Evolutionary conservation across 2,797 vertebrate species (phyloP), one percentile per base, ranked within the genome.

Genomic region (Falco naumanni): DNA sequence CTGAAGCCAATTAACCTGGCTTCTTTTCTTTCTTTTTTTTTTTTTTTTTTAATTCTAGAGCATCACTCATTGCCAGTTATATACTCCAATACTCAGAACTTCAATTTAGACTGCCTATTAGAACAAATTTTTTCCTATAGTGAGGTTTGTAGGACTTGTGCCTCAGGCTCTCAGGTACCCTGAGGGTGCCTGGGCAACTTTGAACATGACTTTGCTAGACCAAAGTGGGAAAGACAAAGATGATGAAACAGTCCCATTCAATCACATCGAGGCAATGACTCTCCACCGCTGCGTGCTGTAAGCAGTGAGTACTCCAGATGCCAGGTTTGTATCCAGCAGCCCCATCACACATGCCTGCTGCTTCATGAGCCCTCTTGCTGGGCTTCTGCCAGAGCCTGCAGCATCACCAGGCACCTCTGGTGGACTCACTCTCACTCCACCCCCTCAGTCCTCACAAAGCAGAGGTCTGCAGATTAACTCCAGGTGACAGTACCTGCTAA

Each of bases 281-380:
- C 16, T 41, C 65, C 34, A n/a, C 19, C 1, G 5, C 51, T 2
- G 1, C 12, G 3, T 7, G 5, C 5, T 13, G 13, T 1, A 31
- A 37, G 19, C 12, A 51, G 12, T 2, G 11, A 1, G 37, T 7
- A 11, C 14, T 59, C 24, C 82, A 33, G 16, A 14, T 13, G 12
- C 59, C 48, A 34, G 37, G 34, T 25, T 75, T 10, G 0, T 24
- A 56, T 10, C 25, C 5, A 6, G 31, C 45, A 43, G 65, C 8
- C 39, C 25, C 14, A 26, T 10, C 3, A 21, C 34, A 24, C 3
- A 0, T 7, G 31, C 18, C 20, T 10, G 39, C 31, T 63, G 28
- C 39, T 34, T 65, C 59, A 10, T 6, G 33, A 75, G 34, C 50
- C 41, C 39, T 59, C 64, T 5, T 6, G 16, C 37, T 48, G 26